Base-by-base conservation (phyloP, 2,113 vertebrate genomes). In the Lipotes vexillifer region DNA sequence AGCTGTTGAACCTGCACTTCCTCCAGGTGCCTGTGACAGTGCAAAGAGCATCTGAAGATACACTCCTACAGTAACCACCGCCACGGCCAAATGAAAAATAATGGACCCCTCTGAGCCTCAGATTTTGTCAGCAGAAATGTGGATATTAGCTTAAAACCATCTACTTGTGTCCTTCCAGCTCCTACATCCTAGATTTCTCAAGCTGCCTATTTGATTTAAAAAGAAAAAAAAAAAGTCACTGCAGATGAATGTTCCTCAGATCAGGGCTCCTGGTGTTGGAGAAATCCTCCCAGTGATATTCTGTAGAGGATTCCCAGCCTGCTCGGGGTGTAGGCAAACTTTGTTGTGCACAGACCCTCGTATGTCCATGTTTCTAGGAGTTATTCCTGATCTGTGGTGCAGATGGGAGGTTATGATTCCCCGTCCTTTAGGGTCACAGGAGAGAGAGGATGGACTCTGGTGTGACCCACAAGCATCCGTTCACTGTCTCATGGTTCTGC, bases 271-370 rank as follows among this genome's bases (percentile, higher is more conserved):
- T 14, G 46, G 59, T 18, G 1, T n/a, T 4, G 12, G 41, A 18
- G 41, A 14, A 25, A 17, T 25, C 41, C 21, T n/a, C 77, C 85
- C 10, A 9, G n/a, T 0, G 1, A 0, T 12, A 1, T 5, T 13
- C 15, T 11, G 29, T 2, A 4, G 25, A 38, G 46, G 10, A 3
- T 0, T 8, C 55, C 27, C 17, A 2, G 57, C 21, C 15, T 10
- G 21, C 11, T 3, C 36, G 0, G 5, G 3, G 23, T 0, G 0
- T 4, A 2, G 20, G 20, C n/a, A 18, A 10, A 2, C 0, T 3
- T 8, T 5, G 12, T 1, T 63, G 14, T 63, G 5, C 46, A 5
- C 7, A 6, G 57, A 17, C 21, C 12, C 3, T 20, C 1, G 0
- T n/a, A 21, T 57, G 36, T 1, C 36, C n/a, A 0, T 1, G 10